These are phyloP conservation scores for Formicarius rufipectus DNA, from an alignment of 2,113 vertebrate species.

Conservation along the genomic window DNA sequence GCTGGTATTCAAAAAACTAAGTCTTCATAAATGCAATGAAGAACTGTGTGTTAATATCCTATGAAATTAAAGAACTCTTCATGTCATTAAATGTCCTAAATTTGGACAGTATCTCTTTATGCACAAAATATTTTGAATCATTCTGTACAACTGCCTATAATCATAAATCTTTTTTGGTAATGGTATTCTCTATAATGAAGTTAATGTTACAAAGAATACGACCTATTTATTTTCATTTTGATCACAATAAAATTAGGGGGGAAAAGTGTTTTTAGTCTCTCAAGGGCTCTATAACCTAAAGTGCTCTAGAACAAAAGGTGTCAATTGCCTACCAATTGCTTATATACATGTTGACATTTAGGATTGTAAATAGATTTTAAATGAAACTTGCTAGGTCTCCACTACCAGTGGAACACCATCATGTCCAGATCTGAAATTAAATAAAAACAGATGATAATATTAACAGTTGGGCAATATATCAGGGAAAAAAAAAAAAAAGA, in stretches of 20 bases:
- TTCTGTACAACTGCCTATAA: neutral
- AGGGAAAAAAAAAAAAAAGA: neutral
- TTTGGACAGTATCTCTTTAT: neutral
- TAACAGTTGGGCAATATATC: neutral
- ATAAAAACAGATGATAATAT: neutral
- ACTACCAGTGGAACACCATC: neutral
- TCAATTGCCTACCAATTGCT: neutral
- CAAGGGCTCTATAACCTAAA: neutral
- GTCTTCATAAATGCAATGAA: neutral
- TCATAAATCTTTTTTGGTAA: neutral
- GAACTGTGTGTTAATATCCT: fast-evolving
- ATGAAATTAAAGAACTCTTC: neutral
- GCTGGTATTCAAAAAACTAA: neutral
- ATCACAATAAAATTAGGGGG: neutral
- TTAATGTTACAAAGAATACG: neutral
- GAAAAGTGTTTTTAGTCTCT: neutral
- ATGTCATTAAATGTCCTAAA: neutral
- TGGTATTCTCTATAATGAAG: neutral
- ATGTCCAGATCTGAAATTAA: neutral
- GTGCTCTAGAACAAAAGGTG: neutral
- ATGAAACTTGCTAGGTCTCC: neutral
- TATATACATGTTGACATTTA: neutral
- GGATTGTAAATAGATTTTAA: neutral
- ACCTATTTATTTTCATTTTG: neutral
- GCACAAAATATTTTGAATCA: neutral